Evolutionary conservation across 2,113 vertebrate genomes (phyloP), one percentile per base, ranked within the genome.

Genomic region (Balaeniceps rex): DNA sequence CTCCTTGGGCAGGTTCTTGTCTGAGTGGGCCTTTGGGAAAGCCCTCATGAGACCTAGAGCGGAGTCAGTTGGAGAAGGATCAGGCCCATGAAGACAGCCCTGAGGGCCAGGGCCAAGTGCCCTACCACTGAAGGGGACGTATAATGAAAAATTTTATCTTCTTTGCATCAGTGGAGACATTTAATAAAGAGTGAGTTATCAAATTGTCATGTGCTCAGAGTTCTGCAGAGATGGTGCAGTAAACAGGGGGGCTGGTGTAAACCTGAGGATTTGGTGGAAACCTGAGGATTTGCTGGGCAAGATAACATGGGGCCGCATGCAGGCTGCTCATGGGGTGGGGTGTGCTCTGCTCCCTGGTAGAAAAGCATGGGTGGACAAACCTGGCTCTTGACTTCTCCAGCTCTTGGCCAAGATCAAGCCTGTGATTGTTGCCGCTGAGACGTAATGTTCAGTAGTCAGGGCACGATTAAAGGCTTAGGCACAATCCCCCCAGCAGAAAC

Each of bases 391-490:
- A 88, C 28, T 88, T 88, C 83, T 70, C 46, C 51, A 70, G 34
- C 51, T 87, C 46, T 82, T 93, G 51, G 80, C 60, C 87, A 94
- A 75, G 57, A 82, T 34, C 52, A 82, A 91, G 47, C 44, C 44
- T 76, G 40, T 33, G 74, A 71, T 22, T 87, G 42, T 11, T 74
- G 61, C 61, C 6, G 8, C 52, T 68, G 80, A 75, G 80, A 83
- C 1, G 2, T 10, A 61, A 44, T 0, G 0, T 44, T 86, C 64
- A 49, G 42, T 51, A 58, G 57, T 55, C 65, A 46, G 0, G 0
- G 75, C 52, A 47, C 0, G 5, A 83, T 33, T 70, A 83, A 80
- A 74, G 23, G 63, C 44, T 60, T 36, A 58, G 78, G 90, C 36
- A 64, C 68, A 61, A 57, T n/a, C 8, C 34, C 65, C 61, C 40